Evolutionary conservation across 2,113 vertebrate genomes (phyloP).

Genomic region (Varanus salvator): DNA sequence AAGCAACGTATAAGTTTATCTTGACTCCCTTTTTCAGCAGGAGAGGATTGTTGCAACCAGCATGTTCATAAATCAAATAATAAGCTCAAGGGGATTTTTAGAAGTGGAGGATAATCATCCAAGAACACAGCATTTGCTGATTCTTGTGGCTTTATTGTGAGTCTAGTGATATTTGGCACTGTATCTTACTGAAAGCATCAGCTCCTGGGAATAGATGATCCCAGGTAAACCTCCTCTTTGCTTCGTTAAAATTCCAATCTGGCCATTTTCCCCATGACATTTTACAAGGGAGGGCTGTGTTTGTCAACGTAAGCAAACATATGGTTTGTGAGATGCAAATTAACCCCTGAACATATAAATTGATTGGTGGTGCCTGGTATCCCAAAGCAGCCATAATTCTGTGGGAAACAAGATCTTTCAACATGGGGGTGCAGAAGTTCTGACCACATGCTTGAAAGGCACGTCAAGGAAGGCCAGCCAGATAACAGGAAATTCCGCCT

Average conservation of each 20-base stretch:
- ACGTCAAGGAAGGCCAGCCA: too few relatives aligned
- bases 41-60: neutral
- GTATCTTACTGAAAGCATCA: neutral
- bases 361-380: neutral
- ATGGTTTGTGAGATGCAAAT: neutral
- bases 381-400: neutral
- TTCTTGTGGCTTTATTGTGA: slow-evolving; percentile 3
- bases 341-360: too few relatives aligned
- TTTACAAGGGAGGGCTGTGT: neutral
- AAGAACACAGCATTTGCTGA: neutral
- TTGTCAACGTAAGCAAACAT: neutral
- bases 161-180: neutral
- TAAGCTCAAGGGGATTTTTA: slow-evolving; percentile 18
- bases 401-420: neutral
- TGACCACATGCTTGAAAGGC: neutral
- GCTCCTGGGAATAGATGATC: neutral
- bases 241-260: neutral
- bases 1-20: slow-evolving; percentile 22
- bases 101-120: slow-evolving; percentile 5
- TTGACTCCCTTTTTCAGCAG: neutral
- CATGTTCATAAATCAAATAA: slow-evolving; percentile 20
- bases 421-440: neutral
- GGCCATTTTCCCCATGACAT: neutral
- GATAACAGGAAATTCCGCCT: neutral
- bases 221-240: neutral